These are phyloP conservation scores for Nothoprocta pentlandii DNA, from an alignment of 2,113 vertebrate species.

Conservation along the genomic window DNA sequence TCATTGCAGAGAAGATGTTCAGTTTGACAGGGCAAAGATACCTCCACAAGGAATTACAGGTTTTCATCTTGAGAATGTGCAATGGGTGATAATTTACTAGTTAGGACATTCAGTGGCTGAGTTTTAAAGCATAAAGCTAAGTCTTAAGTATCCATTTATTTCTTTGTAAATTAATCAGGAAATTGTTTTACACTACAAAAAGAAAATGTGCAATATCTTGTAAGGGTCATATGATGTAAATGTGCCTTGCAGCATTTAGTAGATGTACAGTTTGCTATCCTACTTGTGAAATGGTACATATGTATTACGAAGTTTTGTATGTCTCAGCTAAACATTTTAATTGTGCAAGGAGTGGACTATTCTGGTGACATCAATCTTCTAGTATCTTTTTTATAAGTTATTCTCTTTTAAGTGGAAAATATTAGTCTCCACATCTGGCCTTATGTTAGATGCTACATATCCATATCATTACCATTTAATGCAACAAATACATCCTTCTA, in stretches of 20 bases:
- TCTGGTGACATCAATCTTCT: neutral
- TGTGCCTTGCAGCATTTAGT: neutral
- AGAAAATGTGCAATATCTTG: neutral
- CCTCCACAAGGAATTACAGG: conserved; percentile 38
- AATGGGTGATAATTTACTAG: neutral
- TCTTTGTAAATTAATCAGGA: neutral
- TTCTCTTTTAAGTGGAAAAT: neutral
- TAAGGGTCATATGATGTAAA: neutral
- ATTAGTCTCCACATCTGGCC: neutral
- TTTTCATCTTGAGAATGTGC: conserved; percentile 44
- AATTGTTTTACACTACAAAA: neutral
- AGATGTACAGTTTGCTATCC: neutral
- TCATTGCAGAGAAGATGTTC: conserved; percentile 56
- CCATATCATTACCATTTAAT: neutral
- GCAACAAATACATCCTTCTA: neutral
- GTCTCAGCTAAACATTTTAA: neutral
- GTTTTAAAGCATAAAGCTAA: conserved; percentile 30
- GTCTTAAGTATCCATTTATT: neutral
- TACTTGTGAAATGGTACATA: neutral
- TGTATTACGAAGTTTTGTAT: neutral
- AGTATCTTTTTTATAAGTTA: neutral
- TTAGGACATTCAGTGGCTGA: conserved; percentile 1
- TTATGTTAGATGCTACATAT: neutral
- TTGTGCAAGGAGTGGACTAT: neutral
- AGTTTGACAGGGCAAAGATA: conserved; percentile 61